Evolutionary conservation across 2,888 invertebrate genomes (phyloP), one percentile per base, ranked within the genome.

Genomic region (Furcula furcula): DNA sequence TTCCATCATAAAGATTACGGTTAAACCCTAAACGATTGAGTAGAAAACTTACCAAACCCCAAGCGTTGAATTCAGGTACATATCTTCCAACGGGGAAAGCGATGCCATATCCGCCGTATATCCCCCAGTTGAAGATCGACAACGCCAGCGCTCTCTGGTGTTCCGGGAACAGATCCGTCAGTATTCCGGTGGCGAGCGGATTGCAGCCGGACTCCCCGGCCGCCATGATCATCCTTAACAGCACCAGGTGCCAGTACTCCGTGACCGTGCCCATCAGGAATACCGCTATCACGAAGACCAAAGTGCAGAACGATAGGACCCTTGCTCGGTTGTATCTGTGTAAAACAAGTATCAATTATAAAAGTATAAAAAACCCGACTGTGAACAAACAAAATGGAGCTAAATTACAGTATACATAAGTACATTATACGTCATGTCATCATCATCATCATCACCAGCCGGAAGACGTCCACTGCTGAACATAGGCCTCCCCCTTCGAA

Each of bases 41-140:
- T n/a, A n/a, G n/a, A n/a, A n/a, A 28, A 82, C 90, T 85, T 68
- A 94, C 94, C 86, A 95, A 73, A 46, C 92, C 92, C 91, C 93
- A 94, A 39, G 94, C 91, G 60, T 96, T 93, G 23, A 93, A 49
- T 15, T 90, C 85, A 1, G 96, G 95, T 7, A 96, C 90, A 59
- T 97, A 97, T 53, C 97, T 92, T 0, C 97, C 97, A 3, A 97
- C 94, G 0, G 97, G 97, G 71, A 97, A 97, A 0, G 97, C 96
- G 47, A 97, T 93, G 27, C 97, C 97, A 59, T 97, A 97, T 2
- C 97, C 97, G 18, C 97, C 96, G 67, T 97, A 98, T 53, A 97
- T 97, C 7, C 98, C 97, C 97, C 97, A 97, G 79, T 97, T 97
- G 89, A 97, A 97, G 44, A 98, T 93, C 0, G 97, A 96, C 90